These are phyloP conservation scores for Morpho helenor DNA, from an alignment of 2,888 invertebrate species.

Conservation along the genomic window DNA sequence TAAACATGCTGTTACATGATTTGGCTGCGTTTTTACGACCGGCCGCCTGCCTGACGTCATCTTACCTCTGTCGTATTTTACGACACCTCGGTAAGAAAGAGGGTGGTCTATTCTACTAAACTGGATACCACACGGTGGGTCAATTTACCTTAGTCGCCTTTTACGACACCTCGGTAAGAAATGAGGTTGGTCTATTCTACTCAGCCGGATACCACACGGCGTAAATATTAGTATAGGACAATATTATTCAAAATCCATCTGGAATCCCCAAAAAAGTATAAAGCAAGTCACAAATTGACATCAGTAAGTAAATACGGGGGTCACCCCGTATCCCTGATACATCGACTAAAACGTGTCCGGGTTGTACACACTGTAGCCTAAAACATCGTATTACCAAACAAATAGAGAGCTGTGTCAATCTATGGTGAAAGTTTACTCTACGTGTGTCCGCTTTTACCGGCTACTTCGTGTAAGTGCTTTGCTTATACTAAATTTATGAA, in stretches of 20 bases:
- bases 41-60: too few relatives aligned
- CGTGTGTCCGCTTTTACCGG: slow-evolving; percentile 21
- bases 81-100: too few relatives aligned
- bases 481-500: slow-evolving; percentile 21
- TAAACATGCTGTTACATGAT: too few relatives aligned
- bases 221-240: too few relatives aligned
- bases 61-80: too few relatives aligned
- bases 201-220: too few relatives aligned
- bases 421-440: slow-evolving; percentile 25
- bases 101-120: too few relatives aligned
- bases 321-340: slow-evolving; percentile 12
- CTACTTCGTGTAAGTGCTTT: slow-evolving; percentile 25
- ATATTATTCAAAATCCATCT: background rate
- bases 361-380: slow-evolving; percentile 15
- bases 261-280: slow-evolving; percentile 17
- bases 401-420: slow-evolving; percentile 27
- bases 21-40: too few relatives aligned
- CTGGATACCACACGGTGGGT: too few relatives aligned
- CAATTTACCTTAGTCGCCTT: too few relatives aligned
- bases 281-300: slow-evolving; percentile 27
- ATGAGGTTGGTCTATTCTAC: too few relatives aligned
- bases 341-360: slow-evolving; percentile 11
- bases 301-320: slow-evolving; percentile 22
- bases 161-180: too few relatives aligned
- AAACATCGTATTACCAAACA: slow-evolving; percentile 28